Percentiles rank a stretch among this genome's conserved stretches.
These are phyloP conservation scores for Neuroscelio doddi DNA, from an alignment of 2,888 invertebrate species.

Conservation along the genomic window DNA sequence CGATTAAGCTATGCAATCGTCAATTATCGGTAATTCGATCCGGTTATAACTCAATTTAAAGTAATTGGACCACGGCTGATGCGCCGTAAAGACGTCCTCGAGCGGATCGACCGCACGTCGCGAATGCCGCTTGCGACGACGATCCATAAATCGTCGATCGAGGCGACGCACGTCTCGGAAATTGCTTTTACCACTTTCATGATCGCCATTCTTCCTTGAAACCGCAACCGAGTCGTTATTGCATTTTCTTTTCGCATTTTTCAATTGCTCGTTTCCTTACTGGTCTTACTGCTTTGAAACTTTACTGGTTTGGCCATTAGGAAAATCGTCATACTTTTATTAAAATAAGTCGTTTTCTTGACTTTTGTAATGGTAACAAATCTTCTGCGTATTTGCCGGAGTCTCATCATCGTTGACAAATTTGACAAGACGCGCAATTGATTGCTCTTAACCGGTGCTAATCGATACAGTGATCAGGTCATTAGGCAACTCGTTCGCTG, in stretches of 20 bases:
- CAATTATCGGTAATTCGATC: conserved; percentile 68
- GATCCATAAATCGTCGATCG: conserved; percentile 10
- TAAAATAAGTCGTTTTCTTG: neutral
- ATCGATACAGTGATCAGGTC: conserved; percentile 69
- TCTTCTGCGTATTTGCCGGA: conserved; percentile 1
- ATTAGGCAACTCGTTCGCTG: conserved; percentile 59
- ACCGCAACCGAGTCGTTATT: conserved; percentile 11
- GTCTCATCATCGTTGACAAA: conserved; percentile 70
- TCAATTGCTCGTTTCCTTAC: neutral
- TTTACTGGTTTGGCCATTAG: too few species aligned
- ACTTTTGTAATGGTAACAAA: neutral
- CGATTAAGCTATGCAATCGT: conserved; percentile 63
- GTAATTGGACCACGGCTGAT: conserved; percentile 62
- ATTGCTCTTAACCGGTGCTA: conserved; percentile 66
- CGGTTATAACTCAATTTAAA: conserved; percentile 68
- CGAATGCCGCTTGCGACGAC: neutral
- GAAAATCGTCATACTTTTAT: too few species aligned
- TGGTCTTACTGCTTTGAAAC: too few species aligned
- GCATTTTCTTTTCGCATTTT: conserved; percentile 8
- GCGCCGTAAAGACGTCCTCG: conserved; percentile 27
- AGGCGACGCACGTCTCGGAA: conserved; percentile 6
- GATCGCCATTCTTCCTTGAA: conserved; percentile 10
- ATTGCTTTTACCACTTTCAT: conserved; percentile 4
- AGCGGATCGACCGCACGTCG: conserved; percentile 7
- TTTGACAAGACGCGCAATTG: conserved; percentile 69